Conservation (phyloP, 2,888 invertebrate genomes). For the Tenodera sinensis region DNA sequence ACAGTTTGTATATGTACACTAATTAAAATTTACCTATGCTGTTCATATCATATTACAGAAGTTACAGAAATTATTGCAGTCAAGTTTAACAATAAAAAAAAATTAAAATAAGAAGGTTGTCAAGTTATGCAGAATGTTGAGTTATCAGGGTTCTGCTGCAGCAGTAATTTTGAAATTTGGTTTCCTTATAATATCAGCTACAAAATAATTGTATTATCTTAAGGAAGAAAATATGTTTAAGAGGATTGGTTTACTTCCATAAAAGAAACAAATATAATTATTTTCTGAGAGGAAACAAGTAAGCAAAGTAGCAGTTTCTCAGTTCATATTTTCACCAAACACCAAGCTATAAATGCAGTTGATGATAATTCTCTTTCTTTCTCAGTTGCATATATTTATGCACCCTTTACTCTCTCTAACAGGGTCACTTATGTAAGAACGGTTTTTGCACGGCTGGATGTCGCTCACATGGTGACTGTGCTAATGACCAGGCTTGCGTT, state of each 20-base stretch:
- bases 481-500: constrained; percentile 70
- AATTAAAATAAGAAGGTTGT: too few species aligned
- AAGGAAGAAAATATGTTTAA: background rate
- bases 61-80: too few species aligned
- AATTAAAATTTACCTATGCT: too few species aligned
- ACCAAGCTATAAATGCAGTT: background rate
- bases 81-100: too few species aligned
- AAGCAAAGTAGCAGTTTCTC: background rate
- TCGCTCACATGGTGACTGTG: constrained; percentile 73
- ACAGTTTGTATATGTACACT: too few species aligned
- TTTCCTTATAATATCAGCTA: background rate
- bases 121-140: too few species aligned
- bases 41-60: too few species aligned
- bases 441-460: constrained; percentile 78
- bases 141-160: too few species aligned
- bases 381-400: background rate
- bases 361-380: background rate
- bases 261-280: background rate
- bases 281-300: background rate
- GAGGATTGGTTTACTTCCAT: background rate
- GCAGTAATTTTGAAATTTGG: background rate
- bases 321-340: background rate
- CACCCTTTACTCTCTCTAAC: background rate
- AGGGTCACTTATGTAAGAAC: constrained; percentile 26
- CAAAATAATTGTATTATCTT: background rate